phyloP scores from a whole-genome alignment of 2,888 invertebrate species.

The Coronaproctus castanopsis region DNA sequence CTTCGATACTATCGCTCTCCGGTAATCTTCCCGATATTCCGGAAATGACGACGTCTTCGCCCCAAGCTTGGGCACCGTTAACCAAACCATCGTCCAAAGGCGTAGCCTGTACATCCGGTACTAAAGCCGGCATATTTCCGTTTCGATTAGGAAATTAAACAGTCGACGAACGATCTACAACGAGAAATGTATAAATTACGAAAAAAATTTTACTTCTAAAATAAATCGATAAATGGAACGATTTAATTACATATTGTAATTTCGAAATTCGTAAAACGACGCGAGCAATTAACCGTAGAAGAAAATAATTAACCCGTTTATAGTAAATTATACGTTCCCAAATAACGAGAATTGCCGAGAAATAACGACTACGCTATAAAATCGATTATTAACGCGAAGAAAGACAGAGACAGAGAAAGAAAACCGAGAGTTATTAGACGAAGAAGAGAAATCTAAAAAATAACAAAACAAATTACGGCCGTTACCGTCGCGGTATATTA shows the following conservation, averaged over 20 bases:
- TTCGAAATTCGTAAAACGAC: too few species aligned
- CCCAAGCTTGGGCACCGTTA: constrained; percentile 9
- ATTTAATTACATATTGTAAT: too few species aligned
- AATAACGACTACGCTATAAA: too few species aligned
- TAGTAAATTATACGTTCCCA: too few species aligned
- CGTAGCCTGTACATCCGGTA: constrained; percentile 12
- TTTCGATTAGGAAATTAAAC: not conserved
- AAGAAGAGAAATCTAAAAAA: not conserved
- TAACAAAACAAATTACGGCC: too few species aligned
- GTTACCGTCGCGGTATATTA: too few species aligned
- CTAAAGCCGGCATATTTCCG: constrained; percentile 15
- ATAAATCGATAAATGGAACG: too few species aligned
- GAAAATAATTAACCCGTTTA: too few species aligned
- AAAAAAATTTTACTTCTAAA: too few species aligned
- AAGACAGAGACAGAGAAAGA: not conserved
- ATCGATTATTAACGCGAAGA: not conserved
- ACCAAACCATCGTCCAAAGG: constrained; percentile 3
- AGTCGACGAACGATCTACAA: not conserved
- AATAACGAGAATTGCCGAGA: too few species aligned
- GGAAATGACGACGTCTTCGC: constrained; percentile 54
- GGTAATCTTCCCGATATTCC: constrained; percentile 72
- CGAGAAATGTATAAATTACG: too few species aligned
- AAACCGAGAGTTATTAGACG: not conserved
- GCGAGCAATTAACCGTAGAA: too few species aligned
- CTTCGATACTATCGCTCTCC: constrained; percentile 72